A percentile compares a stretch with the other conserved stretches of the same genome.
These are phyloP conservation scores for Lanius collurio DNA, from an alignment of 2,113 vertebrate genomes.

Conservation along the genomic window DNA sequence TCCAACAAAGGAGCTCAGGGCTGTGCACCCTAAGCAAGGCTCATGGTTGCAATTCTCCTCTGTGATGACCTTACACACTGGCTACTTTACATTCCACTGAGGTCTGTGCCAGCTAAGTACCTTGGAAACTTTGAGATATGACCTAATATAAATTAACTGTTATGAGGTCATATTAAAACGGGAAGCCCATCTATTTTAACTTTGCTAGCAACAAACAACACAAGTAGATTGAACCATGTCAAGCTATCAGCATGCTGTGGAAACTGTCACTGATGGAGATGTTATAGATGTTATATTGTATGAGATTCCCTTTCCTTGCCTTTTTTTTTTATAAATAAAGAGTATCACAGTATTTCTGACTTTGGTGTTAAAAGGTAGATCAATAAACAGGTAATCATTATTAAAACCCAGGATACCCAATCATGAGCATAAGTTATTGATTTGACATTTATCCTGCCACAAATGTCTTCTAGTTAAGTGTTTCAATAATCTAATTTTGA, in stretches of 20 bases:
- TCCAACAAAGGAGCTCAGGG: not conserved
- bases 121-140: not conserved
- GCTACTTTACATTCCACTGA: conserved; percentile 2
- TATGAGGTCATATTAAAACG: not conserved
- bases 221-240: not conserved
- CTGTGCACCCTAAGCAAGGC: not conserved
- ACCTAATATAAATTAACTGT: not conserved
- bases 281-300: not conserved
- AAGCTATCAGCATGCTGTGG: not conserved
- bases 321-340: not conserved
- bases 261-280: not conserved
- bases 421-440: conserved; percentile 27
- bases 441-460: conserved; percentile 34
- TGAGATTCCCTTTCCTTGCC: not conserved
- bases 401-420: not conserved
- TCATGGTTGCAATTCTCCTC: not conserved
- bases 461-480: conserved; percentile 5
- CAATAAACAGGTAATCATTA: conserved; percentile 12
- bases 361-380: not conserved
- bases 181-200: not conserved
- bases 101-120: not conserved
- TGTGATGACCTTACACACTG: not conserved
- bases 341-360: not conserved
- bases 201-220: not conserved
- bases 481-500: conserved; percentile 55